Evolutionary conservation across 1,140 invertebrate species (phyloP).

Genomic region (Lerema accius): DNA sequence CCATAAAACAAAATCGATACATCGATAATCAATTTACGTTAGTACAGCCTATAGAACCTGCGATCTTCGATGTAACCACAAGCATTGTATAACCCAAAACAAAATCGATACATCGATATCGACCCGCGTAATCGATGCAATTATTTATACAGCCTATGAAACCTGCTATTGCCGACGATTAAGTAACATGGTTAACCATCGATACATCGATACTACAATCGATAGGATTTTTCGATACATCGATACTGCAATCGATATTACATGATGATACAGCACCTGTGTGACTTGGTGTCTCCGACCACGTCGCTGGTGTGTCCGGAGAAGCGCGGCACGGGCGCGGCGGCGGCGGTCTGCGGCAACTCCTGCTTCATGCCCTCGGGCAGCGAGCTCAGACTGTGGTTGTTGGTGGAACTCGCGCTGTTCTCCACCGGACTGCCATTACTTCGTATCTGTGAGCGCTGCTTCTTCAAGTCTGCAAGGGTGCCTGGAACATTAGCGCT

Average conservation of each 20-base stretch:
- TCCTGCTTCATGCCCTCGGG: constrained; percentile 58
- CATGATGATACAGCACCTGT: constrained; percentile 80
- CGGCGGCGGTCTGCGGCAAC: constrained; percentile 44
- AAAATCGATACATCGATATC: too few species aligned
- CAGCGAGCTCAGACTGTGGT: constrained; percentile 69
- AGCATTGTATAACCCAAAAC: too few species aligned
- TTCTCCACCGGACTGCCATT: constrained; percentile 82
- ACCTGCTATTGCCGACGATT: not conserved
- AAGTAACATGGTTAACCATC: too few species aligned
- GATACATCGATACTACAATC: too few species aligned
- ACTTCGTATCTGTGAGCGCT: constrained; percentile 91
- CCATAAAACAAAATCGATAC: too few species aligned
- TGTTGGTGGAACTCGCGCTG: constrained; percentile 66
- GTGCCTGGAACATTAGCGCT: constrained; percentile 81
- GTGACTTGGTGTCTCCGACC: constrained; percentile 76
- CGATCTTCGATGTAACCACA: too few species aligned
- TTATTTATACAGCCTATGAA: not conserved
- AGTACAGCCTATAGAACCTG: too few species aligned
- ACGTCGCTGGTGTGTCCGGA: constrained; percentile 78
- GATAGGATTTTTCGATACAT: too few species aligned
- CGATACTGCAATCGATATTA: constrained; percentile 33
- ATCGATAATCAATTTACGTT: too few species aligned
- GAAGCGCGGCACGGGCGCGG: constrained; percentile 70
- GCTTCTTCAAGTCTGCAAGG: constrained; percentile 95
- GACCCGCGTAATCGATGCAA: not conserved